Base-by-base conservation (phyloP, 2,888 invertebrate genomes). In the Drosophila maculinotata region DNA sequence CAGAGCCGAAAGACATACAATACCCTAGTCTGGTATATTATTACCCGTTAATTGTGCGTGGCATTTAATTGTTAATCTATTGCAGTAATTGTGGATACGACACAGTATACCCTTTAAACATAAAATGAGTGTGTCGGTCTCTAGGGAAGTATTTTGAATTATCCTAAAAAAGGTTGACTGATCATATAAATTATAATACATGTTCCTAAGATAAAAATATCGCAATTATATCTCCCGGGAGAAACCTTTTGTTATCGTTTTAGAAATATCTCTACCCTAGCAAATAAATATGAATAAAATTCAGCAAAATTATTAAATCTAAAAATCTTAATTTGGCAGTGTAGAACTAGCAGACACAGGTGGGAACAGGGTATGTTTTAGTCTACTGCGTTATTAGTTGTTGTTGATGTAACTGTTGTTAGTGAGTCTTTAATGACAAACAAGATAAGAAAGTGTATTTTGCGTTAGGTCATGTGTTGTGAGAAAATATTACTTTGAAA, bases 51-150 rank as follows among this genome's bases (percentile, higher is more conserved):
- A 82, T 82, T 83, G 86, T 65, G 77, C 71, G 66, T 86, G 74
- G 86, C 71, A 80, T 80, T 80, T 80, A 86, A 82, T 86, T 86
- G 80, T 71, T 71, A 86, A 86, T 80, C 80, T 77, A 83, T 80
- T 69, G 39, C 15, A 28, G 15, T 44, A 39, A 23, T 20, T 35
- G 31, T 12, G 20, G 7, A n/a, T 30, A 3, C 14, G n/a, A 12
- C 23, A 28, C 7, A 8, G 3, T 30, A 35, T 35, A 36, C 15
- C 25, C 51, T 49, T 14, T 17, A 25, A 1, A 17, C 17, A 10
- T 36, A 15, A 36, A 38, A 38, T 17, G 20, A n/a, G 10, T 17
- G 10, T 20, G 6, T 10, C 17, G 10, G 20, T 20, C 20, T 20
- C 2, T 20, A 20, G 2, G 2, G 20, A 20, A 20, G 20, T 20